phyloP scores from a whole-genome alignment of 2,888 invertebrate genomes.

The Dicyrtoma fusca region DNA sequence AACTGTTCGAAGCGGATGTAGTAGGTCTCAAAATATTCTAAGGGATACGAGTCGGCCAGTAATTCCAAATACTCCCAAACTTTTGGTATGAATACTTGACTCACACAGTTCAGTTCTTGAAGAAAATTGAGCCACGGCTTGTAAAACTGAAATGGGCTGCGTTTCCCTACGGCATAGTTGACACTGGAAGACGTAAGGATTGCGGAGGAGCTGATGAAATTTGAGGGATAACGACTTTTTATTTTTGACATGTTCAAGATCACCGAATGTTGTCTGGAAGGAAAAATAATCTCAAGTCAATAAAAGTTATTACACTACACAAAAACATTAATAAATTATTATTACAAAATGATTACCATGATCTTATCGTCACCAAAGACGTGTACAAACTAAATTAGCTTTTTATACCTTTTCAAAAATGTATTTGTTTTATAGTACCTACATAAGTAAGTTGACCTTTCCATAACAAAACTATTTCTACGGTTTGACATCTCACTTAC shows the following conservation, averaged over 20 bases:
- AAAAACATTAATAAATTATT: too few relatives aligned
- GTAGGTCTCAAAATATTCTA: conserved; percentile 20
- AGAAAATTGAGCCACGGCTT: conserved; percentile 17
- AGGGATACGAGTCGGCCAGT: conserved; percentile 4
- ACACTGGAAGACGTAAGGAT: conserved; percentile 13
- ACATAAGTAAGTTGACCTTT: not conserved
- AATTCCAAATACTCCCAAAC: conserved; percentile 12
- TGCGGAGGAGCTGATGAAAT: conserved; percentile 18
- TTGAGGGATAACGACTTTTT: conserved; percentile 27
- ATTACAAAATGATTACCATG: too few relatives aligned
- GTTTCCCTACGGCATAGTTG: conserved; percentile 7
- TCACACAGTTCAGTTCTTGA: conserved; percentile 6
- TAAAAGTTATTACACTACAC: too few relatives aligned
- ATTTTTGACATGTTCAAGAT: conserved; percentile 22
- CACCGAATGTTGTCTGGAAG: conserved; percentile 28
- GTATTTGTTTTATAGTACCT: too few relatives aligned
- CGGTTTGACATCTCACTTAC: conserved; percentile 13
- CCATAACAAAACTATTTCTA: not conserved
- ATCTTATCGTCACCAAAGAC: too few relatives aligned
- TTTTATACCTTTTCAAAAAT: not conserved
- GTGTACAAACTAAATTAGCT: not conserved
- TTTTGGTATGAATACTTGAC: not conserved
- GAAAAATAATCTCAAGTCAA: too few relatives aligned
- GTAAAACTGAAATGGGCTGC: conserved; percentile 31
- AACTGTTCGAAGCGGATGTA: conserved; percentile 26